Evolutionary conservation across 2,797 vertebrate genomes (phyloP), one percentile per base, ranked within the genome.

Genomic region (Neosilurus hyrtlii): DNA sequence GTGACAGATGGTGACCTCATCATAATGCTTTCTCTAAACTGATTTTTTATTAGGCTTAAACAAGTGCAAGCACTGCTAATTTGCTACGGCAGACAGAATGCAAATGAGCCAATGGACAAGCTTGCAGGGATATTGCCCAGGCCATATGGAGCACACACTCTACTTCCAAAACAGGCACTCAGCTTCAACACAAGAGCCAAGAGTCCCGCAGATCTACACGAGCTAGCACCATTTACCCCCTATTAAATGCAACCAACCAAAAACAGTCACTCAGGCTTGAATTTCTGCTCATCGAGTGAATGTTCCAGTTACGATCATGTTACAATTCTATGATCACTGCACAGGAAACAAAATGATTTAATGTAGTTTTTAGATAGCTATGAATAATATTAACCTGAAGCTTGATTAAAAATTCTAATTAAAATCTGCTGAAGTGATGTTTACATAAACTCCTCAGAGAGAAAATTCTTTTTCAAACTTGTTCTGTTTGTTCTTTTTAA

Each of bases 21-120:
- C 91, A 76, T 85, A 88, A 87, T 86, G 87, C 88, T 92, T 94
- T 92, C 93, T 91, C 90, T 95, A 94, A 94, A 95, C 95, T 94
- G 88, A 94, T 94, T 95, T 83, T 95, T 96, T 96, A 96, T 97
- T 96, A 96, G 95, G 92, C 93, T 93, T 96, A 96, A 96, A 95
- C 93, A 95, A 96, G 94, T 92, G 91, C 93, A 94, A 96, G 94
- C 90, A 87, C 88, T 86, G 89, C 91, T 95, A 95, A 96, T 96
- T 95, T 95, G 94, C 94, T 94, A 90, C 90, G 93, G 95, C 91
- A 93, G 92, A 89, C 90, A 91, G 91, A 91, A 95, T 93, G 92
- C 91, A 94, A 96, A 96, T 94, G 91, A 94, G 92, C 89, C 90
- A 88, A 88, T 92, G 90, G 90, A 89, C 93, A 92, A 91, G 90